Conservation (phyloP, 2,797 vertebrate species). For the Nyctibius grandis region DNA sequence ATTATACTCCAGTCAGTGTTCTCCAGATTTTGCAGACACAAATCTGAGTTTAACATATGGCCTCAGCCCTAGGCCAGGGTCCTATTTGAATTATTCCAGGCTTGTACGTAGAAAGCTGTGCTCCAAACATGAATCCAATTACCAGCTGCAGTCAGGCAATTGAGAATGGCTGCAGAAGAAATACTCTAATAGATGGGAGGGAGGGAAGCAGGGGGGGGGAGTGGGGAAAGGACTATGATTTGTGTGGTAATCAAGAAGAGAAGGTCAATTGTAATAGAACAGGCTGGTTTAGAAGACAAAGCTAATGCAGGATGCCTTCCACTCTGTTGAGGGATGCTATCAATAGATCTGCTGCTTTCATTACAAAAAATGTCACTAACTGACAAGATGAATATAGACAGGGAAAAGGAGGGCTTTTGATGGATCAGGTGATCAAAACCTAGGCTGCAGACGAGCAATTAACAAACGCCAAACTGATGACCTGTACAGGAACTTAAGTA, state of each 20-base stretch:
- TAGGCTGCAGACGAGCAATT: slow-evolving; percentile 54
- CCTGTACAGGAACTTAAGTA: slow-evolving; percentile 4
- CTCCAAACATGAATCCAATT: slow-evolving; percentile 78
- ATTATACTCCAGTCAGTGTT: slow-evolving; percentile 51
- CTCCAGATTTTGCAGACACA: slow-evolving; percentile 59
- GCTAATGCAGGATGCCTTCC: slow-evolving; percentile 64
- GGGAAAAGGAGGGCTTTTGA: slow-evolving; percentile 57
- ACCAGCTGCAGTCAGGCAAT: slow-evolving; percentile 73
- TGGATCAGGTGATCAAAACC: slow-evolving; percentile 71
- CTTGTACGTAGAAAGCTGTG: slow-evolving; percentile 58
- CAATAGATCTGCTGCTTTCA: slow-evolving; percentile 72
- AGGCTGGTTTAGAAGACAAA: slow-evolving; percentile 71
- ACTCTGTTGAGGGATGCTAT: slow-evolving; percentile 63
- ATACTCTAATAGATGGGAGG: slow-evolving; percentile 61
- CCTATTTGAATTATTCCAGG: slow-evolving; percentile 72
- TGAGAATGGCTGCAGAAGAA: slow-evolving; percentile 72
- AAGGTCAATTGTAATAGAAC: slow-evolving; percentile 80
- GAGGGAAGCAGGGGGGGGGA: background rate
- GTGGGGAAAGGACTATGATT: slow-evolving; percentile 67
- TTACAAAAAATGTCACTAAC: slow-evolving; percentile 66
- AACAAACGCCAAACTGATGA: slow-evolving; percentile 25
- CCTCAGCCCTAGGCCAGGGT: slow-evolving; percentile 68
- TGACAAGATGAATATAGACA: slow-evolving; percentile 65
- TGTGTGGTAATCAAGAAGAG: slow-evolving; percentile 76
- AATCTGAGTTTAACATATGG: slow-evolving; percentile 74